phyloP scores from a whole-genome alignment of 2,113 vertebrate genomes.

The Acrocephalus arundinaceus region DNA sequence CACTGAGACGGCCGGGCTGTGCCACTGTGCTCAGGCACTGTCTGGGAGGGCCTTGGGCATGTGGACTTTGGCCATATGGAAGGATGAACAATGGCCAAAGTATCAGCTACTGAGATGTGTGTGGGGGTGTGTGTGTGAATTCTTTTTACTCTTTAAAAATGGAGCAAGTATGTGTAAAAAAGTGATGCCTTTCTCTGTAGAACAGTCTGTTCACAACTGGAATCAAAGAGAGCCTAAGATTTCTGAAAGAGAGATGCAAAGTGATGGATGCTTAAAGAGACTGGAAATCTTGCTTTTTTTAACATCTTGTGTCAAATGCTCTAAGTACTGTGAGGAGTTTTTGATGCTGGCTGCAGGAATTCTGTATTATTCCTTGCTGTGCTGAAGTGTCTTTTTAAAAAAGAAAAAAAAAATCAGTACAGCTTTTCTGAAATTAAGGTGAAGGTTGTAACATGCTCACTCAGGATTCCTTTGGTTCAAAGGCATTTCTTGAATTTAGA shows the following conservation, averaged over 20 bases:
- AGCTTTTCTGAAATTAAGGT: not conserved
- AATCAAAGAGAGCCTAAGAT: not conserved
- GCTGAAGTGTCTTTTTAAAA: not conserved
- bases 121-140: not conserved
- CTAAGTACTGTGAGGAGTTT: not conserved
- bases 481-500: not conserved
- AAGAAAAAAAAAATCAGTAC: not conserved
- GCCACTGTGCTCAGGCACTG: accelerated
- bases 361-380: not conserved
- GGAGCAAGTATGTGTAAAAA: not conserved
- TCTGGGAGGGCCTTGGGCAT: not conserved
- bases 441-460: not conserved
- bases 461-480: not conserved
- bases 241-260: not conserved
- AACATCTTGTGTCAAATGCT: not conserved
- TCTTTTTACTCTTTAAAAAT: not conserved
- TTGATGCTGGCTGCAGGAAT: not conserved
- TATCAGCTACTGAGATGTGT: not conserved
- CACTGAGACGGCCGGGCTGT: not conserved
- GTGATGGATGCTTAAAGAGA: not conserved
- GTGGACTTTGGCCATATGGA: accelerated
- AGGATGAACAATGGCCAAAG: not conserved
- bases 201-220: not conserved
- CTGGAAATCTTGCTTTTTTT: not conserved
- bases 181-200: not conserved